Conservation (phyloP, 1,140 invertebrate species). For the Aphis gossypii region DNA sequence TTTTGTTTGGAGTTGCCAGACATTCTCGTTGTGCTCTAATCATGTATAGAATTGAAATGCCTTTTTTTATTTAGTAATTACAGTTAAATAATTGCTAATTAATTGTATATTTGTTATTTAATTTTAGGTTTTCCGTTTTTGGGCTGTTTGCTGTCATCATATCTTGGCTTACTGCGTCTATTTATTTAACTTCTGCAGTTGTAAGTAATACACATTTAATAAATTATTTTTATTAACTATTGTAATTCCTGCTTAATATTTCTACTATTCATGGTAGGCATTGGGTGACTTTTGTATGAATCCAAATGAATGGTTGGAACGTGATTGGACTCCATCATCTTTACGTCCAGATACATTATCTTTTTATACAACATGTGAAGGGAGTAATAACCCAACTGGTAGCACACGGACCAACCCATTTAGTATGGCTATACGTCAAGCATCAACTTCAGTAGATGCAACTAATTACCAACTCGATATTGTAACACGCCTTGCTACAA, state of each 20-base stretch:
- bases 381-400: conserved; percentile 61
- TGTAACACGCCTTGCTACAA: conserved; percentile 70
- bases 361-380: conserved; percentile 85
- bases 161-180: conserved; percentile 84
- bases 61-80: neutral
- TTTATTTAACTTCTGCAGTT: conserved; percentile 82
- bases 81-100: neutral
- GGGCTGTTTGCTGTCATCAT: conserved; percentile 88
- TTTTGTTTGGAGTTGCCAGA: conserved; percentile 81
- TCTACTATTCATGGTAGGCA: conserved; percentile 65
- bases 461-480: conserved; percentile 73
- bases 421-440: conserved; percentile 76
- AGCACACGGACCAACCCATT: conserved; percentile 64
- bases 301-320: conserved; percentile 69
- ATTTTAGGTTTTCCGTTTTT: conserved; percentile 78
- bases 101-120: conserved; percentile 59
- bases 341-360: conserved; percentile 71
- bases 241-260: neutral
- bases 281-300: conserved; percentile 80
- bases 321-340: conserved; percentile 61
- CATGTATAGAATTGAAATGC: conserved; percentile 68
- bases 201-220: conserved; percentile 62
- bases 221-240: neutral
- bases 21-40: conserved; percentile 85
- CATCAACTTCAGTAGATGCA: conserved; percentile 75